Evolutionary conservation across 1,140 invertebrate species (phyloP).

Genomic region (Samia ricini): DNA sequence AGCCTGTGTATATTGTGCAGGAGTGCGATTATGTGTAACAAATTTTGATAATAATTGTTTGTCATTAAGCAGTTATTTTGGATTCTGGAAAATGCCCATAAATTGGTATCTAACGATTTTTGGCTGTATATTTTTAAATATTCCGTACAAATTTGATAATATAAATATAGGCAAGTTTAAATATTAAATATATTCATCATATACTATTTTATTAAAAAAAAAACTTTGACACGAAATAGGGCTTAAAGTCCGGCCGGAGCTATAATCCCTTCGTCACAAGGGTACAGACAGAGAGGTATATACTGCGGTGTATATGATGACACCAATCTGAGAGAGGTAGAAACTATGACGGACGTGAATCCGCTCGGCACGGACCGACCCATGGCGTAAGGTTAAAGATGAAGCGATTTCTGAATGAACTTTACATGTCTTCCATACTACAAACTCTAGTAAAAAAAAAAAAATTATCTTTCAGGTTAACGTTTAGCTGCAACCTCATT

Average conservation of each 20-base stretch:
- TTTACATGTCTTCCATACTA: neutral
- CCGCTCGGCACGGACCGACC: conserved; percentile 23
- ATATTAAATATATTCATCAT: too few relatives aligned
- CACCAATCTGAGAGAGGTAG: conserved; percentile 44
- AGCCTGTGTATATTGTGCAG: too few relatives aligned
- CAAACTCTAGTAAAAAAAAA: neutral
- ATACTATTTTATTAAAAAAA: neutral
- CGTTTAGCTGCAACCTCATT: too few relatives aligned
- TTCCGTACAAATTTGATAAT: too few relatives aligned
- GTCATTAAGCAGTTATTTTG: too few relatives aligned
- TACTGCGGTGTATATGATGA: conserved; percentile 5
- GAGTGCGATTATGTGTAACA: too few relatives aligned
- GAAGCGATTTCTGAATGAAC: conserved; percentile 3
- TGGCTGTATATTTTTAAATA: too few relatives aligned
- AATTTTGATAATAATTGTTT: too few relatives aligned
- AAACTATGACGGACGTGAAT: conserved; percentile 48
- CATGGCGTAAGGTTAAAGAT: conserved; percentile 17
- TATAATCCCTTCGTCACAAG: neutral
- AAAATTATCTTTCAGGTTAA: too few relatives aligned
- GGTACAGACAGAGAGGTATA: neutral
- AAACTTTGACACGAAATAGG: neutral
- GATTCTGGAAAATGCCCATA: too few relatives aligned
- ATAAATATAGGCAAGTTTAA: too few relatives aligned
- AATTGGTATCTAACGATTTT: too few relatives aligned
- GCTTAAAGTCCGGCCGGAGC: neutral